Base-by-base conservation (phyloP, 2,113 vertebrate species). In the Morone chrysops region DNA sequence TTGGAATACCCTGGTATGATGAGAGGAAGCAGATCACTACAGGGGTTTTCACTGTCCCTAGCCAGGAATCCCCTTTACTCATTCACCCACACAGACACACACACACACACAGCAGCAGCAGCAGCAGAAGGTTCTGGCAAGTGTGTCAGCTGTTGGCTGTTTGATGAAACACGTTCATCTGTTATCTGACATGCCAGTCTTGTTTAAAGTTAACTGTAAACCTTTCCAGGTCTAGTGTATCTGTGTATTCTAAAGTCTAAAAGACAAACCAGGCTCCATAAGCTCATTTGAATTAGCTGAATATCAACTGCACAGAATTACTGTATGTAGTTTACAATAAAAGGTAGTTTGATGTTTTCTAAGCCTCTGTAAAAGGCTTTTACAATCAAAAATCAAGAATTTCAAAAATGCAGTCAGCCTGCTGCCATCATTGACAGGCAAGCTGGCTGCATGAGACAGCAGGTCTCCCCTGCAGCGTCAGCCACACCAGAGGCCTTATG, bases 401-500 rank as follows among this genome's bases (percentile, higher is more conserved):
- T 31, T 31, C 31, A 31, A 31, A 31, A 31, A 31, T 31, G 31
- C 43, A 69, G 54, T 87, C 67, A 88, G 18, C 13, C 22, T 8
- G 6, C 51, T 47, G 17, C 61, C 60, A 65, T 66, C 75, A 70
- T 59, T 31, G 54, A 81, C 25, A 48, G 61, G 53, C 53, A 43
- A 25, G 31, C 68, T 56, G 80, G 25, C 36, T 67, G 72, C 65
- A 47, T 72, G 50, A 69, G 72, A 62, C 75, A 75, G 70, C 73
- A 79, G 22, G 45, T 81, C 75, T 81, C 38, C 1, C 6, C 78
- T 74, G 31, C 73, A n/a, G 54, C 0, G 4, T 73, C 63, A 83
- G 56, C 71, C 61, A 50, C 31, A 62, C 17, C 9, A 67, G 6
- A 70, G 36, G 17, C 60, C 73, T 89, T 86, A 87, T 38, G 72